Base-by-base conservation (phyloP, 2,888 invertebrate genomes). In the Hyposoter dolosus region DNA sequence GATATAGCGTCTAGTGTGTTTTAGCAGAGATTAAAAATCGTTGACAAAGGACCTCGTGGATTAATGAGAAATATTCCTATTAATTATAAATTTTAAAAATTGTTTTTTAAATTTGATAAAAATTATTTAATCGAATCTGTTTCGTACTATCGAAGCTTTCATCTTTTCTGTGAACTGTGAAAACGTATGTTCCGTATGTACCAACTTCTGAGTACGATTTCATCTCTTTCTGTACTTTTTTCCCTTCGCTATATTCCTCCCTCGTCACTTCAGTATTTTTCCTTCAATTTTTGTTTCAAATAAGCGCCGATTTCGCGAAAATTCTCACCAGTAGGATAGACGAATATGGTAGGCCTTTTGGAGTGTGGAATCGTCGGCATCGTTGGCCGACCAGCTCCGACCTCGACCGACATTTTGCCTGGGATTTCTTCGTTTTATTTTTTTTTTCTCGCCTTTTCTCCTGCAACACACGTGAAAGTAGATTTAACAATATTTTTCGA, bases 321-420 rank as follows among this genome's bases (percentile, higher is more conserved):
- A 63, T 15, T 72, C 94, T 95, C 93, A 97, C 97, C 96, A 91
- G 96, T 96, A 28, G 97, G 96, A 94, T 97, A 97, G 88, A 97
- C 95, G 90, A 97, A 95, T 92, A 97, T 96, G 45, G 96, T 96
- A 85, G 97, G 96, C 90, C 96, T 95, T 94, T 97, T 97, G 92
- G 96, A 97, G 90, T 96, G 95, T 68, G 94, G 94, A 84, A 93
- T 94, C 45, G 94, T 94, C 71, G 93, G 93, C 88, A 92, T 90
- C 28, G 94, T 93, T 53, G 94, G 92, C 84, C 93, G 91, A 78
- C 91, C 91, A 71, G 92, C 91, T 85, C 91, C 92, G 80, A 93
- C 90, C 83, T 92, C 93, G 78, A 90, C 91, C 81, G 92, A 89
- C 92, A 92, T 92, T 81, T 88, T 87, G 66, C 56, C 82, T 76